These are phyloP conservation scores for Phoxinus phoxinus DNA, from an alignment of 2,113 vertebrate species.

Conservation along the genomic window DNA sequence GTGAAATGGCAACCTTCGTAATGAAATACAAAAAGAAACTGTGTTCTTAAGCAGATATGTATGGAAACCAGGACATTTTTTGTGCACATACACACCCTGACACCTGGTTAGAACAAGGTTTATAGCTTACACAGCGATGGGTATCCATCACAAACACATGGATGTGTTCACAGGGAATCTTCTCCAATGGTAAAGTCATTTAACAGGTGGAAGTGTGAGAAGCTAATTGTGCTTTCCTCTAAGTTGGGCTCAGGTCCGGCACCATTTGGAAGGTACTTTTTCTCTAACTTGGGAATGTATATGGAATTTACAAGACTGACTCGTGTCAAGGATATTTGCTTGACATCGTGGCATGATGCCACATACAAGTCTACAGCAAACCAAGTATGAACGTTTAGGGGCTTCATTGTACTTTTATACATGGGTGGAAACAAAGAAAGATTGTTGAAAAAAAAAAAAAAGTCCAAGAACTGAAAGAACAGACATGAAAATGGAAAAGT, in stretches of 20 bases:
- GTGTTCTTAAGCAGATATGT: constrained; percentile 37
- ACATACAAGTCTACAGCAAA: constrained; percentile 58
- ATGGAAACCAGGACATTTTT: constrained; percentile 45
- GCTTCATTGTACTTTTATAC: constrained; percentile 55
- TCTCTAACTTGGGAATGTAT: constrained; percentile 51
- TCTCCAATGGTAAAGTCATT: constrained; percentile 43
- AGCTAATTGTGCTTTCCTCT: constrained; percentile 32
- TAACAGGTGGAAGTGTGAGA: constrained; percentile 45
- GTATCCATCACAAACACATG: constrained; percentile 43
- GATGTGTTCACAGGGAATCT: constrained; percentile 53
- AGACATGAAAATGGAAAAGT: constrained; percentile 46
- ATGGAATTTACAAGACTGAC: constrained; percentile 43
- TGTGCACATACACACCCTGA: constrained; percentile 35
- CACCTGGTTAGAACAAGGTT: constrained; percentile 41
- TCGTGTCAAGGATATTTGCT: constrained; percentile 28
- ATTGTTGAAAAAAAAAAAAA: constrained; percentile 43
- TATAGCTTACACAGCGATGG: constrained; percentile 38
- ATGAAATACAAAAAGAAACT: constrained; percentile 47
- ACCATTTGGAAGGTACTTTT: constrained; percentile 44
- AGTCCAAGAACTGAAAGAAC: constrained; percentile 46
- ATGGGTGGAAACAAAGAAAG: constrained; percentile 64
- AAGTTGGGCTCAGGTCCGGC: constrained; percentile 41
- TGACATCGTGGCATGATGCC: constrained; percentile 29
- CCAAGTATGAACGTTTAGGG: constrained; percentile 72
- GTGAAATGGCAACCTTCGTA: constrained; percentile 48